Evolutionary conservation across 2,888 invertebrate species (phyloP).

Genomic region (Diadegma fenestrale): DNA sequence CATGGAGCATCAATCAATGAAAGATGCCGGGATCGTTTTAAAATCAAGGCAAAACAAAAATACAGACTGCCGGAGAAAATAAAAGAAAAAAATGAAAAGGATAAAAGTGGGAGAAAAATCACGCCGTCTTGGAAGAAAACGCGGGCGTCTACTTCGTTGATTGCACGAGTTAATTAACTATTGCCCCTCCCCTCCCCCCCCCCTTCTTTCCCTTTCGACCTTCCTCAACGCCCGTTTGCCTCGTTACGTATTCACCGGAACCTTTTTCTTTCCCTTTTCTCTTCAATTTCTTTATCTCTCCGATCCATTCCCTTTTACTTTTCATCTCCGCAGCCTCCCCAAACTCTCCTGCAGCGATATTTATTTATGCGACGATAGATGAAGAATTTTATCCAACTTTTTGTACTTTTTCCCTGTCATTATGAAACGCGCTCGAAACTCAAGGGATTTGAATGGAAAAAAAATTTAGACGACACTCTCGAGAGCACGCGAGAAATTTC

Average conservation of each 20-base stretch:
- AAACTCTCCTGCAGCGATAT: constrained; percentile 26
- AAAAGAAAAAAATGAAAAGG: neutral
- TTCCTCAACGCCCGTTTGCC: constrained; percentile 56
- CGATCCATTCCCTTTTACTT: constrained; percentile 13
- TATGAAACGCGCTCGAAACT: too few species aligned
- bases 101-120: constrained; percentile 59
- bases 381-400: neutral
- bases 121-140: constrained; percentile 36
- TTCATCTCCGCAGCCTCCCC: constrained; percentile 7
- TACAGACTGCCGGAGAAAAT: constrained; percentile 13
- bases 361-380: constrained; percentile 11
- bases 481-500: too few species aligned
- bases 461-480: too few species aligned
- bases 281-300: constrained; percentile 48
- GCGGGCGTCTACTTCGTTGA: constrained; percentile 52
- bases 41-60: constrained; percentile 12
- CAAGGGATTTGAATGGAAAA: too few species aligned
- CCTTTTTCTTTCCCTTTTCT: constrained; percentile 36
- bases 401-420: constrained; percentile 14
- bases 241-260: constrained; percentile 64
- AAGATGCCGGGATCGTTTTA: neutral
- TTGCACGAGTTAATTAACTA: constrained; percentile 65
- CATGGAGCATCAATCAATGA: constrained; percentile 32
- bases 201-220: constrained; percentile 1
- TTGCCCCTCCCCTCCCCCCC: constrained; percentile 8